Percentiles rank a stretch among this genome's conserved stretches.
Conservation (phyloP, 2,113 vertebrate genomes). For the Pomatostomus ruficeps region DNA sequence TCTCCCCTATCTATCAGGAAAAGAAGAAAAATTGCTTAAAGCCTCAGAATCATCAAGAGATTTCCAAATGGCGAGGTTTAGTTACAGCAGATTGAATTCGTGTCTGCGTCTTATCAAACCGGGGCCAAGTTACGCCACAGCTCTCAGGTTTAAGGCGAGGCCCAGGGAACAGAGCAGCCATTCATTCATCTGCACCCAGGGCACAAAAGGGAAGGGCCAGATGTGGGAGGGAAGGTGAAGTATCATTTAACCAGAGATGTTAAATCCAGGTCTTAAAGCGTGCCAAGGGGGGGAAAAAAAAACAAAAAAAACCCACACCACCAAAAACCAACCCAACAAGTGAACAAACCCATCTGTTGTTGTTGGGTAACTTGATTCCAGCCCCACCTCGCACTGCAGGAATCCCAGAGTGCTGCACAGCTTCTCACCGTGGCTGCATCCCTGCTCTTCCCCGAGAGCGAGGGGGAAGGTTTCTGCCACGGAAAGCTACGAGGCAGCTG, state of each 20-base stretch:
- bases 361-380: background rate
- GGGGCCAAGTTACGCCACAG: background rate
- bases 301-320: too few species aligned
- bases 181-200: slow-evolving; percentile 3
- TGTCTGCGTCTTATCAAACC: slow-evolving; percentile 25
- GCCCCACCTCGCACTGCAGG: background rate
- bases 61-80: background rate
- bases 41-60: background rate
- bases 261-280: background rate
- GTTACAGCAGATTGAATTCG: background rate
- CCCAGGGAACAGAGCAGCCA: background rate
- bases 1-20: background rate
- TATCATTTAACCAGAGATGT: slow-evolving; percentile 5
- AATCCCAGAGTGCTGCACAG: background rate
- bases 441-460: background rate
- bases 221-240: slow-evolving; percentile 19
- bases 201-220: slow-evolving; percentile 9
- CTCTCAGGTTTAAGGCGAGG: background rate
- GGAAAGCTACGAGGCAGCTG: background rate
- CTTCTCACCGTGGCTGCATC: background rate
- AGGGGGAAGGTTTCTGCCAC: background rate
- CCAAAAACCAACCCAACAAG: background rate
- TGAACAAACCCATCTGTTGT: slow-evolving; percentile 13
- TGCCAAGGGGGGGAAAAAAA: background rate
- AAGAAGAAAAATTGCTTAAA: background rate